A percentile compares a stretch with the other conserved stretches of the same genome.
These are phyloP conservation scores for Arctopsyche grandis DNA, from an alignment of 1,140 invertebrate genomes.

Conservation along the genomic window DNA sequence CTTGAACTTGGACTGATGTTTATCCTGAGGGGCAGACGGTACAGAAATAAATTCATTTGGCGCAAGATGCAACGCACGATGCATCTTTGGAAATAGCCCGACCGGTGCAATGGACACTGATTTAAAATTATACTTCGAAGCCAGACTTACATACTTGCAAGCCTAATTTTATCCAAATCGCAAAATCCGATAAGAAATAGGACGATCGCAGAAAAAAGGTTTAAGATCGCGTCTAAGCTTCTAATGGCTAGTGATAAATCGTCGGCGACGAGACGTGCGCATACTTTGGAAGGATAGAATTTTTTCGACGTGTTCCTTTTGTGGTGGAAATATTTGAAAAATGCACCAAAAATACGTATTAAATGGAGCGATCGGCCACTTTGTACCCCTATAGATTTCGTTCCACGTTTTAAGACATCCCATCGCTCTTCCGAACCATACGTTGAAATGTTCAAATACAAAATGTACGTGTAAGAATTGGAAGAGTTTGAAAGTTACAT, in stretches of 20 bases:
- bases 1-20: conserved; percentile 11
- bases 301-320: not conserved
- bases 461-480: too few species aligned
- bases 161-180: too few species aligned
- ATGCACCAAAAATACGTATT: not conserved
- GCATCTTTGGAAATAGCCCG: conserved; percentile 4
- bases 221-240: not conserved
- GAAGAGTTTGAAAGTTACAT: too few species aligned
- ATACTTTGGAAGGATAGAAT: not conserved
- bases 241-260: not conserved
- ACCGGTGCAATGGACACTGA: not conserved
- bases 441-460: too few species aligned
- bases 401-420: too few species aligned
- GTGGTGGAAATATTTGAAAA: conserved; percentile 12
- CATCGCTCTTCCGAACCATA: too few species aligned
- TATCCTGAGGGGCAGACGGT: not conserved
- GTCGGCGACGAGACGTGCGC: not conserved
- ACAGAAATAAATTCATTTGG: not conserved
- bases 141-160: not conserved
- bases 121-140: not conserved
- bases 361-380: not conserved
- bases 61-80: not conserved
- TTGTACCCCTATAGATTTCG: not conserved
- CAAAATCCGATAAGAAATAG: not conserved
- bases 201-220: not conserved